Percentiles rank a stretch among this genome's conserved stretches.
phyloP scores from a whole-genome alignment of 2,888 invertebrate species.

The Arctia plantaginis region DNA sequence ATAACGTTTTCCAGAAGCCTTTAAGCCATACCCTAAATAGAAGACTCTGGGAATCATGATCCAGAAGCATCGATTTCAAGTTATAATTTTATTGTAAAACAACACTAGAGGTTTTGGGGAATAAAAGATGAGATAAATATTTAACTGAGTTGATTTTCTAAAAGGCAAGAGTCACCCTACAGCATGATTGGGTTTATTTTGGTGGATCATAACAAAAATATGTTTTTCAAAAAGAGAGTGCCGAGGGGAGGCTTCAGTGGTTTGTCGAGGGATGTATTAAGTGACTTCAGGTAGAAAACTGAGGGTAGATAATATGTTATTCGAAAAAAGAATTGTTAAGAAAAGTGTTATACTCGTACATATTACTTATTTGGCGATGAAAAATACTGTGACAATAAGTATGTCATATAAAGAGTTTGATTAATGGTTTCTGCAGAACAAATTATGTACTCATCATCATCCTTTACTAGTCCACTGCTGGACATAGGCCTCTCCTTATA shows the following conservation, averaged over 20 bases:
- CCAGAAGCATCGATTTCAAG: not conserved
- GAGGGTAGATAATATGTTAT: slow-evolving; percentile 1
- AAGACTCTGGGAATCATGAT: not conserved
- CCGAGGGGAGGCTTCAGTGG: slow-evolving; percentile 23
- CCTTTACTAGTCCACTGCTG: too few relatives aligned
- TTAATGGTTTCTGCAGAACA: not conserved
- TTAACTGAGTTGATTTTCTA: slow-evolving; percentile 60
- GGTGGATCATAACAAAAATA: slow-evolving; percentile 66
- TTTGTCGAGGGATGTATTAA: slow-evolving; percentile 39
- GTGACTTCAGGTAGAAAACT: slow-evolving; percentile 27
- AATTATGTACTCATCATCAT: too few relatives aligned
- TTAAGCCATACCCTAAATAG: not conserved
- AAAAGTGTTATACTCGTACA: not conserved
- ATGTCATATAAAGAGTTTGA: not conserved
- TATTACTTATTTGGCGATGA: not conserved
- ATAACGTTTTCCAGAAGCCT: too few relatives aligned
- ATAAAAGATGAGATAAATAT: slow-evolving; percentile 53
- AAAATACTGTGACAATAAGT: not conserved
- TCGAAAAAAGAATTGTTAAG: not conserved
- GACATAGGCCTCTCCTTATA: too few relatives aligned
- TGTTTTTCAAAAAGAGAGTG: slow-evolving; percentile 51
- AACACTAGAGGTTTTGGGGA: slow-evolving; percentile 22
- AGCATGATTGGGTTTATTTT: slow-evolving; percentile 73
- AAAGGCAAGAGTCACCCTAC: slow-evolving; percentile 51
- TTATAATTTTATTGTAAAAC: not conserved